A percentile compares a stretch with the other conserved stretches of the same genome.
phyloP scores from a whole-genome alignment of 2,797 vertebrate genomes.

The Balearica regulorum region DNA sequence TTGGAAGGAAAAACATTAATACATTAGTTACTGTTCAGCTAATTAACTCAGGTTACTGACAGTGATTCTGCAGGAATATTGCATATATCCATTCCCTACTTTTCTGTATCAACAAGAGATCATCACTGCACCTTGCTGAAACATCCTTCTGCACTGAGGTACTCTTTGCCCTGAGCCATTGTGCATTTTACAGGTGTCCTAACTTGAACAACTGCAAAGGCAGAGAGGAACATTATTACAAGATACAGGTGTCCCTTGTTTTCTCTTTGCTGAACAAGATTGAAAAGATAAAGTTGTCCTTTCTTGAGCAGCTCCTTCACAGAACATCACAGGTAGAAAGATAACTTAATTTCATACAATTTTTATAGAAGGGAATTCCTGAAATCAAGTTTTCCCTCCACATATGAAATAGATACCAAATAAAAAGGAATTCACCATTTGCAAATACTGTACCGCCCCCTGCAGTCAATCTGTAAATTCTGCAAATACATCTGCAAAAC shows the following conservation, averaged over 20 bases:
- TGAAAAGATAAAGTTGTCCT: not conserved
- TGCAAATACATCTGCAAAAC: not conserved
- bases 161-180: not conserved
- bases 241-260: not conserved
- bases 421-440: not conserved
- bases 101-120: not conserved
- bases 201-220: not conserved
- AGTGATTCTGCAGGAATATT: not conserved
- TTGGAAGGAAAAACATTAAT: not conserved
- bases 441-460: conserved; percentile 17
- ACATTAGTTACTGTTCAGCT: not conserved
- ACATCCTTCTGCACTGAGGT: not conserved
- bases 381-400: not conserved
- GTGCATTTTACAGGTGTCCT: not conserved
- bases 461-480: not conserved
- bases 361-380: not conserved
- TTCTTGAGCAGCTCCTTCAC: not conserved
- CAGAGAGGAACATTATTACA: not conserved
- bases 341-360: not conserved
- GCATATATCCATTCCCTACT: not conserved
- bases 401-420: not conserved
- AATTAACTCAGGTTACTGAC: not conserved
- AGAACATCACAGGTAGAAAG: not conserved
- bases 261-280: not conserved
- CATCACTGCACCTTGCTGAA: not conserved